Evolutionary conservation across 2,888 invertebrate species (phyloP).

Genomic region (Polymixis lichenea): DNA sequence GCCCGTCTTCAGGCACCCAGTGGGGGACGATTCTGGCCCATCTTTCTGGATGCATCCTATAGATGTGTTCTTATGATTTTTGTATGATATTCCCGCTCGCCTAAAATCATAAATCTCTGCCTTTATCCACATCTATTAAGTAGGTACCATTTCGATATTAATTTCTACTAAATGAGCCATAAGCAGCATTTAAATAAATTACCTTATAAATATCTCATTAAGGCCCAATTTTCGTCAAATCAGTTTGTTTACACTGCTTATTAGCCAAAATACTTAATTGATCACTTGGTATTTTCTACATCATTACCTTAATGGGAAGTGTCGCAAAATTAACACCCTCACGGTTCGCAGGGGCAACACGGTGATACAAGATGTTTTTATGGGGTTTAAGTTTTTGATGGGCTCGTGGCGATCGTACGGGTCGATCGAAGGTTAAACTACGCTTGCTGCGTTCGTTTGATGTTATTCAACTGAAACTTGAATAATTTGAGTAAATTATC

Average conservation of each 20-base stretch:
- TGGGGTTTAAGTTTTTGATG: neutral
- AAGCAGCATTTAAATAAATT: slow-evolving; percentile 41
- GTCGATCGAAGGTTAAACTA: neutral
- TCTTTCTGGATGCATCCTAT: too few species aligned
- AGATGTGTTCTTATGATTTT: neutral
- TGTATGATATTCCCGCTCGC: neutral
- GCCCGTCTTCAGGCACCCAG: too few species aligned
- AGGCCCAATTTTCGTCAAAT: slow-evolving; percentile 51
- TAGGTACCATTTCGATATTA: neutral
- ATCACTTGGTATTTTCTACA: slow-evolving; percentile 55
- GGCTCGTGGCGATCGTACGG: neutral
- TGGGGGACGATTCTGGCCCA: too few species aligned
- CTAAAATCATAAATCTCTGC: neutral
- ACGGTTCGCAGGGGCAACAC: slow-evolving; percentile 45
- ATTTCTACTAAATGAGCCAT: slow-evolving; percentile 2
- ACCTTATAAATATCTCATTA: slow-evolving; percentile 48
- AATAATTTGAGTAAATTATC: neutral
- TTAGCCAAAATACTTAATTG: slow-evolving; percentile 75
- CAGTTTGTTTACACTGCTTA: slow-evolving; percentile 68
- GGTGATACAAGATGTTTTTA: slow-evolving; percentile 37
- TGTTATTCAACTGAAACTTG: neutral
- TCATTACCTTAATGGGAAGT: slow-evolving; percentile 67
- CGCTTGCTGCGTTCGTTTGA: neutral
- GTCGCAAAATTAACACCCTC: slow-evolving; percentile 72
- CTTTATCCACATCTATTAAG: slow-evolving; percentile 1